Evolutionary conservation across 2,797 vertebrate genomes (phyloP).

Genomic region (Mallotus villosus): DNA sequence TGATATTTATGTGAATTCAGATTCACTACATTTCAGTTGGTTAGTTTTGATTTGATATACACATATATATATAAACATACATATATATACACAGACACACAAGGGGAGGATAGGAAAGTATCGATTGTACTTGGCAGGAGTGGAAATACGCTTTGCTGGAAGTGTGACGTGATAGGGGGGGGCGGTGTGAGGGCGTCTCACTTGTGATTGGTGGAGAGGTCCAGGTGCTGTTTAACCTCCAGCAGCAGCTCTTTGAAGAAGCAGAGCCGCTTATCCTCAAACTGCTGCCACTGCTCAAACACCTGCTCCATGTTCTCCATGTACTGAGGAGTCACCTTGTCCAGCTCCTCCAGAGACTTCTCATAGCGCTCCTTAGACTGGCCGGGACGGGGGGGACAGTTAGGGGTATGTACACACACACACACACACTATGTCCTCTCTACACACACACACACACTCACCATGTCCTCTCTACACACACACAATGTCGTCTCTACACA

Average conservation of each 20-base stretch:
- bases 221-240: conserved; percentile 91
- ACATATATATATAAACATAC: no score
- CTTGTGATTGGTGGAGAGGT: conserved; percentile 90
- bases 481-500: no score
- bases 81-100: no score
- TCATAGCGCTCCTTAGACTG: conserved; percentile 93
- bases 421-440: background rate
- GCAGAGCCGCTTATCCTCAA: conserved; percentile 89
- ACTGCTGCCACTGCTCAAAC: conserved; percentile 96
- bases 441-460: background rate
- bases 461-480: background rate
- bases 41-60: no score
- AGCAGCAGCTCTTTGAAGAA: conserved; percentile 91
- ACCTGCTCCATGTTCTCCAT: conserved; percentile 99
- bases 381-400: background rate
- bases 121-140: no score
- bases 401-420: background rate
- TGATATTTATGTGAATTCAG: no score
- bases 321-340: conserved; percentile 91
- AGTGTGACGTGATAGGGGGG: no score
- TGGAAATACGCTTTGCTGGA: no score
- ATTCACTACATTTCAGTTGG: no score
- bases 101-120: no score
- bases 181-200: conserved; percentile 55
- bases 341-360: conserved; percentile 89